Evolutionary conservation across 1,140 invertebrate genomes (phyloP).

Genomic region (Teleogryllus occipitalis): DNA sequence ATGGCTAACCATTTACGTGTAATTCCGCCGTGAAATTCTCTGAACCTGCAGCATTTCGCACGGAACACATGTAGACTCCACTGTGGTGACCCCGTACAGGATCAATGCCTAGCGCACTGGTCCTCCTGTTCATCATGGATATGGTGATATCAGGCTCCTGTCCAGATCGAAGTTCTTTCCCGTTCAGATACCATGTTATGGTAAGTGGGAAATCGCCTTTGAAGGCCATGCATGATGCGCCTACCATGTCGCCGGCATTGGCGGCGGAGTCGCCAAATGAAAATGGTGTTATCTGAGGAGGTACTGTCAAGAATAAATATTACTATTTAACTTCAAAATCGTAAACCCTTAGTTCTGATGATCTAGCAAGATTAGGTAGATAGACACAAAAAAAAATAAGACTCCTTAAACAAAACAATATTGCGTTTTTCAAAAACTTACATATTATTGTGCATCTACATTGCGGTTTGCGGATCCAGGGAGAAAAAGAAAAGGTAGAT

Average conservation of each 20-base stretch:
- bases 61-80: conserved; percentile 73
- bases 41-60: conserved; percentile 61
- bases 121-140: conserved; percentile 20
- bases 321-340: too few relatives aligned
- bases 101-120: conserved; percentile 51
- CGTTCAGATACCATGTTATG: conserved; percentile 34
- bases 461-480: too few relatives aligned
- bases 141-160: conserved; percentile 33
- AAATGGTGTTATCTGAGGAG: conserved; percentile 21
- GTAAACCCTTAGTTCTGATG: too few relatives aligned
- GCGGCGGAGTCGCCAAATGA: conserved; percentile 22
- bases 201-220: conserved; percentile 35
- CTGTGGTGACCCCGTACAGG: conserved; percentile 36
- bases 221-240: conserved; percentile 31
- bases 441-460: too few relatives aligned
- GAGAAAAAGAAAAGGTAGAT: too few relatives aligned
- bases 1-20: conserved; percentile 58
- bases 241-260: conserved; percentile 37
- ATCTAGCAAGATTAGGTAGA: too few relatives aligned
- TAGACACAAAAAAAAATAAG: too few relatives aligned
- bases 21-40: conserved; percentile 58
- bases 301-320: conserved; percentile 17
- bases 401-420: too few relatives aligned
- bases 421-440: too few relatives aligned
- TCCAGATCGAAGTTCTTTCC: conserved; percentile 29